These are phyloP conservation scores for Apamea anceps DNA, from an alignment of 2,888 invertebrate genomes.

Conservation along the genomic window DNA sequence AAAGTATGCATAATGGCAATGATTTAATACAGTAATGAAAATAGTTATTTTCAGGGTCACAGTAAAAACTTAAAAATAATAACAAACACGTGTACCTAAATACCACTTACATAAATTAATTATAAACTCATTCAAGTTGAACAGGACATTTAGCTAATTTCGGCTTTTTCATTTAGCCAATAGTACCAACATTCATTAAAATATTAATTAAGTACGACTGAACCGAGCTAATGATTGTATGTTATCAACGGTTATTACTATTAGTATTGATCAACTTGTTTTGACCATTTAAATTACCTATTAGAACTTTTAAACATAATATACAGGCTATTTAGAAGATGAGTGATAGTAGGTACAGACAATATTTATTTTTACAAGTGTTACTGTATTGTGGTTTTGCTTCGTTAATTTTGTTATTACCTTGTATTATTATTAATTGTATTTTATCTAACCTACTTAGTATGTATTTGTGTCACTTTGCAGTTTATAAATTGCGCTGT, in stretches of 20 bases:
- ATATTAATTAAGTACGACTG: neutral
- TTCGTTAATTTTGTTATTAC: too few relatives aligned
- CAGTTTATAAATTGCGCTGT: too few relatives aligned
- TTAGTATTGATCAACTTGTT: neutral
- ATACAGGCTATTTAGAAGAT: too few relatives aligned
- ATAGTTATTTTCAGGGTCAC: neutral
- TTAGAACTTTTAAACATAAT: neutral
- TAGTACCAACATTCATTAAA: neutral
- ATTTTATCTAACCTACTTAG: too few relatives aligned
- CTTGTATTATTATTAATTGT: too few relatives aligned
- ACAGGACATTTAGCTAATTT: slow-evolving; percentile 9
- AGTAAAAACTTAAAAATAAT: slow-evolving; percentile 3
- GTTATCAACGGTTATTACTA: slow-evolving; percentile 1
- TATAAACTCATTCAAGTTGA: neutral
- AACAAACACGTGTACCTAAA: neutral
- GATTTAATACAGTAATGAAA: neutral
- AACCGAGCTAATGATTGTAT: neutral
- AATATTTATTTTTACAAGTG: too few relatives aligned
- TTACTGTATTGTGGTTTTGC: too few relatives aligned
- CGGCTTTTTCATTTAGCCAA: neutral
- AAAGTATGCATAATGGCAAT: neutral
- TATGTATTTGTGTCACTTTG: too few relatives aligned
- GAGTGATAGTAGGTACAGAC: too few relatives aligned
- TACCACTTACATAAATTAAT: neutral
- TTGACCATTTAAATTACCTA: neutral